phyloP scores from a whole-genome alignment of 2,888 invertebrate species.

The Automeris io region DNA sequence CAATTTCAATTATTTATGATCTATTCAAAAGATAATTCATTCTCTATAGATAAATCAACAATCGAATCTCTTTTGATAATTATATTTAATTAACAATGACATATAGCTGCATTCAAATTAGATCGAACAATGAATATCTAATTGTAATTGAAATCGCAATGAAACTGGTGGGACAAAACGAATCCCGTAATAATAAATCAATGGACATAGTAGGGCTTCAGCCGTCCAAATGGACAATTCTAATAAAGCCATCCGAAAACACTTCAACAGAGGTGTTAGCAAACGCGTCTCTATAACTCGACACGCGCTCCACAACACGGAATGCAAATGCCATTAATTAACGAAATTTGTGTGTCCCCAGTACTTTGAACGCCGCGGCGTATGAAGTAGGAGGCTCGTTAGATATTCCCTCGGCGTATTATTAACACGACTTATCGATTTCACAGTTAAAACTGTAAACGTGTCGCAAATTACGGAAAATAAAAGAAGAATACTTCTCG shows the following conservation, averaged over 20 bases:
- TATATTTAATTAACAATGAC: too few relatives aligned
- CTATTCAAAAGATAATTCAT: too few relatives aligned
- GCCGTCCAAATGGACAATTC: neutral
- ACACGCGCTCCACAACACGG: slow-evolving; percentile 10
- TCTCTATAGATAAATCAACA: too few relatives aligned
- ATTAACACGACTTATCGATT: slow-evolving; percentile 57
- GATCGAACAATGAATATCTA: too few relatives aligned
- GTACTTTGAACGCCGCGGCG: slow-evolving; percentile 9
- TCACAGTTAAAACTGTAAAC: slow-evolving; percentile 44
- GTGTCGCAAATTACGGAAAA: slow-evolving; percentile 47
- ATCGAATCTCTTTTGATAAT: too few relatives aligned
- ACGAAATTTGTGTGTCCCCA: slow-evolving; percentile 23
- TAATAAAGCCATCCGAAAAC: neutral
- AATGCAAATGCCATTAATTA: slow-evolving; percentile 44
- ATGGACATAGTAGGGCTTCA: too few relatives aligned
- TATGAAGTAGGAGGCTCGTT: slow-evolving; percentile 27
- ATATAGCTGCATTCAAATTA: too few relatives aligned
- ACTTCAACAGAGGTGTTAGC: neutral
- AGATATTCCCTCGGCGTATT: slow-evolving; percentile 38
- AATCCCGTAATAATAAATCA: too few relatives aligned
- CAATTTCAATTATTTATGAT: too few relatives aligned
- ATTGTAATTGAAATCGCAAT: too few relatives aligned
- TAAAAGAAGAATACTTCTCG: slow-evolving; percentile 24
- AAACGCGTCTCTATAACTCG: neutral
- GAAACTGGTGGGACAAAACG: too few relatives aligned